These are phyloP conservation scores for Meloidogyne hapla DNA, from an alignment of 1,140 invertebrate species.

Conservation along the genomic window DNA sequence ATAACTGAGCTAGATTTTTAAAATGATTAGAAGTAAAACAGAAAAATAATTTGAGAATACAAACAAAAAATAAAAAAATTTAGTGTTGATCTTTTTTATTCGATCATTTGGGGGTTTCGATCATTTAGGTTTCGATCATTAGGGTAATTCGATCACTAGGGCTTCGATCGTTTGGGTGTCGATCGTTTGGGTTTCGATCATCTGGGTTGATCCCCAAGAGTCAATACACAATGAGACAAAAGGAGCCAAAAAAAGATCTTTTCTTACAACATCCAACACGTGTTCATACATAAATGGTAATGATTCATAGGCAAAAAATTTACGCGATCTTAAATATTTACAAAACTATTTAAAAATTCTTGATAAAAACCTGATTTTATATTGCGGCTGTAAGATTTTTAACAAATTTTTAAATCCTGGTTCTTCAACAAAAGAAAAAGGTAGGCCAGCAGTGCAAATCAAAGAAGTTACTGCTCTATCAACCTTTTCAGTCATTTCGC, in stretches of 20 bases:
- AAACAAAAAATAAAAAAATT: no score
- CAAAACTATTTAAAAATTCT: neutral
- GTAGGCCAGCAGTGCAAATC: slow-evolving; percentile 71
- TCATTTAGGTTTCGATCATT: no score
- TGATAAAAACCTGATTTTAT: slow-evolving; percentile 4
- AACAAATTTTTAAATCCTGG: slow-evolving; percentile 7
- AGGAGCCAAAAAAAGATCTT: neutral
- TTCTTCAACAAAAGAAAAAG: slow-evolving; percentile 4
- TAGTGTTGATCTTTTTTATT: no score
- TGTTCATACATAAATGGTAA: neutral
- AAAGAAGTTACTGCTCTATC: neutral
- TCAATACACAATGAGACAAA: neutral
- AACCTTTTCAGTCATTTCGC: neutral
- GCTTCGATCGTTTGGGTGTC: no score
- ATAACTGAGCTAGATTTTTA: no score
- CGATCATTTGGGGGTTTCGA: no score
- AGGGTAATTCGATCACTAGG: no score
- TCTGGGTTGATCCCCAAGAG: no score
- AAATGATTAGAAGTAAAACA: no score
- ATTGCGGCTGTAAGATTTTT: neutral
- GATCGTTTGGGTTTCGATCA: no score
- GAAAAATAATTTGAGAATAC: no score
- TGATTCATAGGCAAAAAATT: neutral
- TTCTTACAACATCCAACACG: neutral
- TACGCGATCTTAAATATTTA: neutral